Evolutionary conservation across 2,113 vertebrate genomes (phyloP).

Genomic region (Actenoides lindsayi): DNA sequence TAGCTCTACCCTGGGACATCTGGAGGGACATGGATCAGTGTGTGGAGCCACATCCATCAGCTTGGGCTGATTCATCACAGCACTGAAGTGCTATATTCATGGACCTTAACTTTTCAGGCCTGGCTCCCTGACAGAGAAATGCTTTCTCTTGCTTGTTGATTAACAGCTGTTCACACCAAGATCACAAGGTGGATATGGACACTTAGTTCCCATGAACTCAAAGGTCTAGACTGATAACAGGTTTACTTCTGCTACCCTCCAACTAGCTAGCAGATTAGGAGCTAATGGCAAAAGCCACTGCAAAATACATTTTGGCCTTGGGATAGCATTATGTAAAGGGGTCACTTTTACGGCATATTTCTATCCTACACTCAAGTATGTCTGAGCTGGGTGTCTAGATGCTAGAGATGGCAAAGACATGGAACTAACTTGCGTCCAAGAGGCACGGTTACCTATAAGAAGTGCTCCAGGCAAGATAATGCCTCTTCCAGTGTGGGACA

Average conservation of each 20-base stretch:
- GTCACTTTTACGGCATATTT: background rate
- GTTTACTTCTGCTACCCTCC: background rate
- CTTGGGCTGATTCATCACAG: background rate
- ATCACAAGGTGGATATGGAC: background rate
- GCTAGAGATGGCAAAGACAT: background rate
- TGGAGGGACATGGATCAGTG: background rate
- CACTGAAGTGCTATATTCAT: background rate
- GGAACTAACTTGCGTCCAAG: background rate
- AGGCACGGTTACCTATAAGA: background rate
- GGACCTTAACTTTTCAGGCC: background rate
- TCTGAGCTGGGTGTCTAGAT: background rate
- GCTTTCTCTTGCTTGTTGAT: background rate
- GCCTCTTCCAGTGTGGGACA: background rate
- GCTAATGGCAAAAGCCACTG: background rate
- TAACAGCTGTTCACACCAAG: background rate
- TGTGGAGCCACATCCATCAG: rapidly evolving
- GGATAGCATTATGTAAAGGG: background rate
- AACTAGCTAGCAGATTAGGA: background rate
- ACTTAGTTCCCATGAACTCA: background rate
- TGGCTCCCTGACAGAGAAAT: background rate
- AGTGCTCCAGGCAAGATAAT: background rate
- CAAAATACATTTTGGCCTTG: background rate
- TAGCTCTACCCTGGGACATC: background rate
- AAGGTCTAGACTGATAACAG: background rate
- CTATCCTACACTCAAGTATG: background rate